Conservation (phyloP, 2,797 vertebrate genomes). For the Sebastes melanostomus region DNA sequence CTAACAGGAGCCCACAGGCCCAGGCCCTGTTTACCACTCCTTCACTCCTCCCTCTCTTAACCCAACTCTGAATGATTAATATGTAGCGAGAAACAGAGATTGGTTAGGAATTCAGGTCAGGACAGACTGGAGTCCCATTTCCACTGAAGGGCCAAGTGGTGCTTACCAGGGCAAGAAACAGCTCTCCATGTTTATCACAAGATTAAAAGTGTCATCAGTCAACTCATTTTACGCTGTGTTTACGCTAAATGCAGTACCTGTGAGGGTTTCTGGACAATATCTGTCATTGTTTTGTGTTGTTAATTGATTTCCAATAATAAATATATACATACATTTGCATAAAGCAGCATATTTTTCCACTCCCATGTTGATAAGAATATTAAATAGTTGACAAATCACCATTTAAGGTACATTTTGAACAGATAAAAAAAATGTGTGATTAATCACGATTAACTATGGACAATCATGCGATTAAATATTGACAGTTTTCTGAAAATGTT, state of each 20-base stretch:
- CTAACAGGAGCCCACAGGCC: conserved; percentile 37
- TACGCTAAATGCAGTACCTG: no score
- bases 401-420: no score
- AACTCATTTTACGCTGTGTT: background rate
- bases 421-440: no score
- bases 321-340: no score
- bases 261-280: no score
- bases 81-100: conserved; percentile 35
- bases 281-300: no score
- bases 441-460: no score
- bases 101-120: conserved; percentile 65
- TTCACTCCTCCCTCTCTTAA: conserved; percentile 14
- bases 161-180: conserved; percentile 9
- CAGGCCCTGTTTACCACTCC: conserved; percentile 1
- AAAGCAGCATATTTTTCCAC: fast-evolving
- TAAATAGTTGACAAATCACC: no score
- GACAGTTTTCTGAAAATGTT: no score
- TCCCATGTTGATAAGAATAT: no score
- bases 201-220: background rate
- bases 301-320: no score
- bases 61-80: conserved; percentile 69
- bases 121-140: conserved; percentile 20
- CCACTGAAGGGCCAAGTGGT: background rate
- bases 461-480: background rate
- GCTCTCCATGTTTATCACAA: background rate